Base-by-base conservation (phyloP, 2,797 vertebrate genomes). In the Aeoliscus strigatus region DNA sequence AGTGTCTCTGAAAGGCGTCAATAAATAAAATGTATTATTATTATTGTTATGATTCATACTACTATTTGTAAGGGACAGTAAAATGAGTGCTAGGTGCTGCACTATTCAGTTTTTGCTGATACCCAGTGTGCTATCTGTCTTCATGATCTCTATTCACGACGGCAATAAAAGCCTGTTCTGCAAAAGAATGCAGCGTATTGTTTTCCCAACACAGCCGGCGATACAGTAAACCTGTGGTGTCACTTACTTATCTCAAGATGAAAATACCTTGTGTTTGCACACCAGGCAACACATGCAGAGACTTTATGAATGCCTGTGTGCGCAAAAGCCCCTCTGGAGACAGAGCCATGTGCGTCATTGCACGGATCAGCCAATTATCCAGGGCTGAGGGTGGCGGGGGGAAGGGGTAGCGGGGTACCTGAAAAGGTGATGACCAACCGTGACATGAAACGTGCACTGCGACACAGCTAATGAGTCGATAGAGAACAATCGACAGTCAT, bases 301-400 rank as follows among this genome's bases (percentile, higher is more conserved):
- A 46, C 66, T 63, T 60, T 69, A 67, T 82, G 73, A 82, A 82
- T 66, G 69, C 63, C 45, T 75, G 70, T 80, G 79, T 82, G 72
- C 29, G 66, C 73, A 77, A 69, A 80, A 79, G 39, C 70, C 77
- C 77, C 79, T 72, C 75, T 39, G 61, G 75, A 80, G 79, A 80
- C 66, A 23, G 45, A 75, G 68, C 56, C 42, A 40, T 66, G 77
- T 84, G 77, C 81, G 83, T 85, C 83, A 85, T 80, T 68, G 51
- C 63, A 33, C 29, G 53, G 76, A 70, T 79, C 70, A 80, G 80
- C 70, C 71, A 70, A 74, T 82, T 82, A 84, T 83, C 69, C 63
- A 9, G 50, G 65, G 63, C 61, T 59, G 63, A 70, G 66, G 58
- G 73, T 66, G 45, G 65, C 59, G 66, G 66, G 43, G 42, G 49